Evolutionary conservation across 2,888 invertebrate genomes (phyloP).

Genomic region (Loripinus fragilis): DNA sequence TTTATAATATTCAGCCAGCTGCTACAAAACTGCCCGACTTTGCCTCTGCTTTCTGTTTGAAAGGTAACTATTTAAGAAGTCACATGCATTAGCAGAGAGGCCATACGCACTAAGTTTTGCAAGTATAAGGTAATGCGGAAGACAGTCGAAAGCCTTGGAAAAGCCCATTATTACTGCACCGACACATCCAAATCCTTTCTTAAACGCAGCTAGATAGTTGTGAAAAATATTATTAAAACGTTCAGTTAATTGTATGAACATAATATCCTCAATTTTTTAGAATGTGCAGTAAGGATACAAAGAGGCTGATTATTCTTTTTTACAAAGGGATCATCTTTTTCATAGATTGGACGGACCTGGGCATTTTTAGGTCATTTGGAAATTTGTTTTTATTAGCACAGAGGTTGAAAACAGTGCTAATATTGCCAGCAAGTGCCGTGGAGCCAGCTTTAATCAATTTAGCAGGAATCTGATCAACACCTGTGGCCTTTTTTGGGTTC

Average conservation of each 20-base stretch:
- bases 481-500: constrained; percentile 25
- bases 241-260: constrained; percentile 19
- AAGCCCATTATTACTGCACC: too few species aligned
- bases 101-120: too few species aligned
- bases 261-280: constrained; percentile 16
- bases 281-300: constrained; percentile 21
- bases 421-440: not conserved
- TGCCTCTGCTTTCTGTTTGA: too few species aligned
- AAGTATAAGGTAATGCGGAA: too few species aligned
- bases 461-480: constrained; percentile 10
- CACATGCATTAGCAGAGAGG: too few species aligned
- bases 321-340: constrained; percentile 33
- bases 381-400: not conserved
- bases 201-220: too few species aligned
- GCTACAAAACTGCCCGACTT: too few species aligned
- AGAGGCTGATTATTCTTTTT: constrained; percentile 32
- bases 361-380: constrained; percentile 18
- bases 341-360: constrained; percentile 25
- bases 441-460: constrained; percentile 21
- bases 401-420: constrained; percentile 11
- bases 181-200: too few species aligned
- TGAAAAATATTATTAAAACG: too few species aligned
- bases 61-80: too few species aligned
- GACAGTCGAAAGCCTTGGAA: too few species aligned
- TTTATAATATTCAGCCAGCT: too few species aligned